Evolutionary conservation across 2,113 vertebrate genomes (phyloP), one percentile per base, ranked within the genome.

Genomic region (Connochaetes taurinus): DNA sequence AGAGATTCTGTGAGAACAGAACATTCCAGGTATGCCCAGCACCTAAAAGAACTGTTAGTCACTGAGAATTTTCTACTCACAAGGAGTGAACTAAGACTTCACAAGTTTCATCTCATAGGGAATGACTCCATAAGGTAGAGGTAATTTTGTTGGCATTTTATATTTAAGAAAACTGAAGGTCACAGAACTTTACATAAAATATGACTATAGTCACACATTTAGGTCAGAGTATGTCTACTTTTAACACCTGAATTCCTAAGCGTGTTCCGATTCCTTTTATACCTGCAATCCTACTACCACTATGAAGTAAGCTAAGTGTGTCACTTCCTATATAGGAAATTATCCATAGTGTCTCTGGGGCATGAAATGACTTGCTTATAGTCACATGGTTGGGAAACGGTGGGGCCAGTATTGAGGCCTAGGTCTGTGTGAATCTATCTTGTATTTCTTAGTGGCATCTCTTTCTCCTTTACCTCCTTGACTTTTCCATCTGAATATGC

Each of bases 1-100:
- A 55, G 23, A 58, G 60, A 87, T 45, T 36, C 47, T n/a, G 8
- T 71, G 87, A 94, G 80, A 81, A 76, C 4, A 89, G 45, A 95
- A 78, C 2, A 29, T 67, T 55, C 5, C 17, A 78, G 17, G 17
- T n/a, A 2, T 7, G 25, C 7, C 5, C 47, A 12, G 1, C 16
- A 55, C 78, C 58, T 3, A n/a, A 7, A 10, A 7, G 0, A 10
- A 45, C n/a, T 52, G 23, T 47, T 76, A 92, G 43, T 88, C 27
- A 53, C 60, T 55, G 36, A 82, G 11, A 31, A 64, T 83, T 90
- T 55, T 31, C 82, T 82, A 3, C 29, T 17, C 0, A 1, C 3
- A 80, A 14, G 19, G 57, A 83, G 29, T 80, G 8, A 88, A 13
- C 21, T n/a, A 93, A 91, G 64, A 43, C 21, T 67, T 76, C 29